A percentile compares a stretch with the other conserved stretches of the same genome.
phyloP scores from a whole-genome alignment of 2,888 invertebrate genomes.

The Metacarcinus magister region DNA sequence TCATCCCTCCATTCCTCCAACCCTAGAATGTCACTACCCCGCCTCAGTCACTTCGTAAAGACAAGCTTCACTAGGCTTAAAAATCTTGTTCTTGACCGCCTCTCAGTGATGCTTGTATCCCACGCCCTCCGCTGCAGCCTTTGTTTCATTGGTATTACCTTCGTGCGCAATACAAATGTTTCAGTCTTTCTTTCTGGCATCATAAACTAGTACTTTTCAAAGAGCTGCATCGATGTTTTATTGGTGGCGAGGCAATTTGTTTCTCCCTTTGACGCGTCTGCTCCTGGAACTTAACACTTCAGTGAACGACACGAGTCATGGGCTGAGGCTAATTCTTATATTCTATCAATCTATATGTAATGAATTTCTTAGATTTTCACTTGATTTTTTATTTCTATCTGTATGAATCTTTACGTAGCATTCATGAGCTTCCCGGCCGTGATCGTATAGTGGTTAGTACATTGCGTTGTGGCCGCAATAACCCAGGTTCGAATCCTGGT shows the following conservation, averaged over 20 bases:
- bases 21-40: background rate
- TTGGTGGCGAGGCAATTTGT: background rate
- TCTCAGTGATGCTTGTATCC: background rate
- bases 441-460: conserved; percentile 84
- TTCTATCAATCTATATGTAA: no score
- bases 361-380: no score
- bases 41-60: background rate
- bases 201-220: background rate
- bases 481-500: conserved; percentile 84
- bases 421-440: conserved; percentile 82
- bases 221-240: background rate
- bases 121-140: background rate
- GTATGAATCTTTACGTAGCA: no score
- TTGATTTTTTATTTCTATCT: no score
- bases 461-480: conserved; percentile 84
- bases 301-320: no score
- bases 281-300: no score
- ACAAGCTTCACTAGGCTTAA: background rate
- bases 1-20: background rate
- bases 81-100: background rate
- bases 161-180: background rate
- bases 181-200: background rate
- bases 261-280: background rate
- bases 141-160: background rate
- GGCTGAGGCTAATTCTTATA: no score